A percentile compares a stretch with the other conserved stretches of the same genome.
These are phyloP conservation scores for Caenorhabditis imperialis DNA, from an alignment of 2,888 invertebrate species.

Conservation along the genomic window DNA sequence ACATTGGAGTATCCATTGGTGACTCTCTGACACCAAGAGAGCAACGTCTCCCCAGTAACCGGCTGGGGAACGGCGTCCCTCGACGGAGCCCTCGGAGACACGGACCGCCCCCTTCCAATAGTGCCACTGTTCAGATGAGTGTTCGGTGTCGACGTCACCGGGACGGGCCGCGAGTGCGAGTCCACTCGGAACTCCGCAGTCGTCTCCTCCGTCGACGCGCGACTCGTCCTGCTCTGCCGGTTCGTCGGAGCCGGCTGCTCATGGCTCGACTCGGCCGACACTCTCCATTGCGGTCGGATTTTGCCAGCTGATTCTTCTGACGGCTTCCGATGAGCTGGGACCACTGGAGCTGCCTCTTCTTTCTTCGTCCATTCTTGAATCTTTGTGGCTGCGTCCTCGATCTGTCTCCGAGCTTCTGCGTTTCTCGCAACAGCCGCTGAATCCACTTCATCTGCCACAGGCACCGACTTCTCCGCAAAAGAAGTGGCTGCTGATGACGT, in stretches of 20 bases:
- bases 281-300: slow-evolving; percentile 63
- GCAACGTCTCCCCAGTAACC: slow-evolving; percentile 62
- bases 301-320: slow-evolving; percentile 15
- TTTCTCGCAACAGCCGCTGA: slow-evolving; percentile 17
- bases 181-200: slow-evolving; percentile 46
- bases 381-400: slow-evolving; percentile 20
- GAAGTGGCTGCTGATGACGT: slow-evolving; percentile 43
- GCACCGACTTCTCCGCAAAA: slow-evolving; percentile 27
- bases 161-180: slow-evolving; percentile 52
- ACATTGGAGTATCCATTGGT: slow-evolving; percentile 67
- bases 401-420: slow-evolving; percentile 33
- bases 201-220: slow-evolving; percentile 33
- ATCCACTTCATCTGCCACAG: slow-evolving; percentile 45
- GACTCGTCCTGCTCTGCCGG: slow-evolving; percentile 33
- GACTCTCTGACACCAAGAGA: slow-evolving; percentile 71
- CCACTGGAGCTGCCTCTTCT: slow-evolving; percentile 17
- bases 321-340: slow-evolving; percentile 32
- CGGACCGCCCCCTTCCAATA: slow-evolving; percentile 45
- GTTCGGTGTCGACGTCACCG: slow-evolving; percentile 23
- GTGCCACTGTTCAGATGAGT: slow-evolving; percentile 32
- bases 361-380: slow-evolving; percentile 33
- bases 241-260: slow-evolving; percentile 19
- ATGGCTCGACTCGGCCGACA: slow-evolving; percentile 32
- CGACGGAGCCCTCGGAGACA: slow-evolving; percentile 60
- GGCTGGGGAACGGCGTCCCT: slow-evolving; percentile 55